Base-by-base conservation (phyloP, 2,113 vertebrate genomes). In the Opisthocomus hoazin region DNA sequence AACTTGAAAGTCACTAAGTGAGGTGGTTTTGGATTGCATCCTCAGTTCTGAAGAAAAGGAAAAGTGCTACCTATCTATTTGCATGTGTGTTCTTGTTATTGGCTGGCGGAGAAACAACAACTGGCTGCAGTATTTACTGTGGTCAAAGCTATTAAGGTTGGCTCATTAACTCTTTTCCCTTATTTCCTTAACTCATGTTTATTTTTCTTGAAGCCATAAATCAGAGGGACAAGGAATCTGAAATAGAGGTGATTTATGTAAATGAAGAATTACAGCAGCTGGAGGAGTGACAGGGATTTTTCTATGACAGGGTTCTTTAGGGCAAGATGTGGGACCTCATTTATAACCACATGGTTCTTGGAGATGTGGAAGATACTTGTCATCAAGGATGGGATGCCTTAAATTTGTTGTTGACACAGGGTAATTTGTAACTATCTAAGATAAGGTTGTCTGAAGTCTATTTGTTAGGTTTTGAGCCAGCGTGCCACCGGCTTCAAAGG, bases 51-150 rank as follows among this genome's bases (percentile, higher is more conserved):
- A 84, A 84, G 75, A 75, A 83, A n/a, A 70, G 83, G 53, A 93
- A 57, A 37, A 93, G 68, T 81, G 51, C 79, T 92, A 17, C 46
- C 2, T 75, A 23, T 81, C 73, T 92, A 7, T 94, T 84, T 96
- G 85, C 85, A 19, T 90, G 90, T 90, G 95, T 92, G 48, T 73
- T 96, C 95, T 93, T 82, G 69, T 84, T 89, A 54, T 48, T 8
- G 3, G 39, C 77, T 87, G 80, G 56, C 39, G 63, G 82, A 77
- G 75, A 65, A 76, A 45, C 39, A 85, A 43, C 71, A 88, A 3
- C 71, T 91, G 76, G 74, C 92, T 78, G 73, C 65, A 89, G 46
- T 82, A 73, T 96, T 96, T 96, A 68, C 65, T 91, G 90, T 94
- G 92, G 86, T 89, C 92, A 87, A 41, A 89, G 41, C 66, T 94